phyloP scores from a whole-genome alignment of 2,888 invertebrate genomes.

The Oligia strigilis region DNA sequence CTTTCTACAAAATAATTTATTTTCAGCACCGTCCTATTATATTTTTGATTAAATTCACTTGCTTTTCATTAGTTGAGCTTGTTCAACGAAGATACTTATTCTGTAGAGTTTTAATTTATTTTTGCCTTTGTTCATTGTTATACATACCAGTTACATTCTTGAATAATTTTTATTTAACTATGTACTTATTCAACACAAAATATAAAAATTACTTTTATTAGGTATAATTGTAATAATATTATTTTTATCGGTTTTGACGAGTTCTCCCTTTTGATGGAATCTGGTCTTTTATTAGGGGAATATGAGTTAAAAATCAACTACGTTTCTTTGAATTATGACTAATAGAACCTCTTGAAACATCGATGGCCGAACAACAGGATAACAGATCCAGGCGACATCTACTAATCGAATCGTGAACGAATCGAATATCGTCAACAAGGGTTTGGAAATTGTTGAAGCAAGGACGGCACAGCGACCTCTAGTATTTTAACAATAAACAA shows the following conservation, averaged over 20 bases:
- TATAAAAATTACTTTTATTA: neutral
- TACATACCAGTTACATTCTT: neutral
- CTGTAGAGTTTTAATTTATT: neutral
- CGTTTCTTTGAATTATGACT: neutral
- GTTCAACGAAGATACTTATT: neutral
- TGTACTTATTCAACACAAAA: neutral
- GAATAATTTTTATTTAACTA: neutral
- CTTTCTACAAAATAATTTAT: constrained; percentile 26
- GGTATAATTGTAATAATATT: neutral
- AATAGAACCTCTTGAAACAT: neutral
- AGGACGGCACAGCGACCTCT: neutral
- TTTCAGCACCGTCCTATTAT: neutral
- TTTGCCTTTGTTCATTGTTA: neutral
- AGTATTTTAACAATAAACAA: constrained; percentile 1
- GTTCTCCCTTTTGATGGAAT: neutral
- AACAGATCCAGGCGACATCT: neutral
- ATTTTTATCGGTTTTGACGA: neutral
- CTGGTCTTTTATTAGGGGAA: no score
- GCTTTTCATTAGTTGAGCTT: neutral
- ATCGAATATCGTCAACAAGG: neutral
- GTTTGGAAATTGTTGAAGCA: neutral
- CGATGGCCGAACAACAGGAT: no score
- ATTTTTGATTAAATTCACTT: constrained; percentile 22
- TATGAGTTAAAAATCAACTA: neutral
- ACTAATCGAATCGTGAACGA: neutral